These are phyloP conservation scores for Drosophila lacertosa DNA, from an alignment of 1,140 invertebrate species.

Conservation along the genomic window DNA sequence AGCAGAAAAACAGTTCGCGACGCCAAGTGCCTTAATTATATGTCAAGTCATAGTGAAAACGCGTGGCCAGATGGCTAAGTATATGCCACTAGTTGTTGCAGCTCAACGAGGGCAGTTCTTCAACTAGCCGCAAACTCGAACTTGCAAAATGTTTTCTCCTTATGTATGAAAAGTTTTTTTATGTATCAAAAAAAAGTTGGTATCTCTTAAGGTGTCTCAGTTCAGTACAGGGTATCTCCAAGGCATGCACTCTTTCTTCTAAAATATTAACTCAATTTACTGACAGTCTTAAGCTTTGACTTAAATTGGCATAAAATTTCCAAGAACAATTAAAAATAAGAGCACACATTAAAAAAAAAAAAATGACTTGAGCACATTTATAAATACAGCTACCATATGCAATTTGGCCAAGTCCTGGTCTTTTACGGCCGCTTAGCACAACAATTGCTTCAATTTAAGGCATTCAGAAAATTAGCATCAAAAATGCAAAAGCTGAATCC, in stretches of 20 bases:
- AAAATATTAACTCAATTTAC: no score
- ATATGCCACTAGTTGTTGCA: slow-evolving; percentile 16
- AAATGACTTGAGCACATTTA: no score
- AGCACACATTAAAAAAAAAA: no score
- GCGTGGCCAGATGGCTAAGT: slow-evolving; percentile 32
- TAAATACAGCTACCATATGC: not conserved
- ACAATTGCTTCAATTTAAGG: slow-evolving; percentile 6
- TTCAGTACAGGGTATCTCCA: not conserved
- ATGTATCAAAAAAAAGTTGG: no score
- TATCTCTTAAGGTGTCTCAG: not conserved
- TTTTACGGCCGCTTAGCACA: not conserved
- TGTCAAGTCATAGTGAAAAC: slow-evolving; percentile 33
- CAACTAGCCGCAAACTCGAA: not conserved
- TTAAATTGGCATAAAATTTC: no score
- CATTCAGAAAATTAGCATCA: not conserved
- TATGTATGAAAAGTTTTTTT: no score
- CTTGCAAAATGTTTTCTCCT: no score
- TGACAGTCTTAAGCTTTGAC: no score
- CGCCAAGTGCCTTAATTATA: slow-evolving; percentile 39
- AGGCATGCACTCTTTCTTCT: not conserved
- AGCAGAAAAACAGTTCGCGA: slow-evolving; percentile 2
- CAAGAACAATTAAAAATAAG: no score
- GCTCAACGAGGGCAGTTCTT: slow-evolving; percentile 14
- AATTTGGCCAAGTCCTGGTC: not conserved
- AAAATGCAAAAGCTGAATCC: not conserved